These are phyloP conservation scores for Anthopleura xanthogrammica DNA, from an alignment of 92 coral and sea anemone genomes.

Conservation along the genomic window DNA sequence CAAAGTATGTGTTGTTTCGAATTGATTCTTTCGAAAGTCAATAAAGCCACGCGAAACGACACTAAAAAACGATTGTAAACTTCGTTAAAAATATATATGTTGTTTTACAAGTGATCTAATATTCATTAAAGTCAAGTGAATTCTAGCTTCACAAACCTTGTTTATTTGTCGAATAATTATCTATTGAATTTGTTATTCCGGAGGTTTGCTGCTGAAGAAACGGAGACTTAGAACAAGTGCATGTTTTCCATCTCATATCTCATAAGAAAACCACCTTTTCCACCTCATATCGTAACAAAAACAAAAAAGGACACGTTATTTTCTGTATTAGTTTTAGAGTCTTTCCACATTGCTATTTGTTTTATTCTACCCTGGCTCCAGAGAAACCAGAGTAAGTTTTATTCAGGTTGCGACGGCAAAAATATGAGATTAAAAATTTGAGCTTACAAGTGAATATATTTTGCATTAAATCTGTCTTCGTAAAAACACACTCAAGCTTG, in stretches of 20 bases:
- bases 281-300: not conserved
- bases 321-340: not conserved
- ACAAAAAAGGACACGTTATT: not conserved
- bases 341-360: not conserved
- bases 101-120: not conserved
- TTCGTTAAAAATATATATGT: not conserved
- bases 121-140: not conserved
- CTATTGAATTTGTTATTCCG: not conserved
- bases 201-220: not conserved
- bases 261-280: not conserved
- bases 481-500: not conserved
- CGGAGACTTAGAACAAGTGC: not conserved
- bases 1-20: not conserved
- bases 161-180: not conserved
- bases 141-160: not conserved
- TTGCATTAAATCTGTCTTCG: not conserved
- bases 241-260: not conserved
- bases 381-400: too few relatives aligned
- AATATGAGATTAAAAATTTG: not conserved
- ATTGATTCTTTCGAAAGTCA: slow-evolving; percentile 10
- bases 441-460: not conserved
- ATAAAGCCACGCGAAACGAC: slow-evolving; percentile 16
- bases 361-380: not conserved
- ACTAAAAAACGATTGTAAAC: not conserved
- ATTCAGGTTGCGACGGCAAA: not conserved